Conservation (phyloP, 2,888 invertebrate genomes). For the Uropetala carovei region DNA sequence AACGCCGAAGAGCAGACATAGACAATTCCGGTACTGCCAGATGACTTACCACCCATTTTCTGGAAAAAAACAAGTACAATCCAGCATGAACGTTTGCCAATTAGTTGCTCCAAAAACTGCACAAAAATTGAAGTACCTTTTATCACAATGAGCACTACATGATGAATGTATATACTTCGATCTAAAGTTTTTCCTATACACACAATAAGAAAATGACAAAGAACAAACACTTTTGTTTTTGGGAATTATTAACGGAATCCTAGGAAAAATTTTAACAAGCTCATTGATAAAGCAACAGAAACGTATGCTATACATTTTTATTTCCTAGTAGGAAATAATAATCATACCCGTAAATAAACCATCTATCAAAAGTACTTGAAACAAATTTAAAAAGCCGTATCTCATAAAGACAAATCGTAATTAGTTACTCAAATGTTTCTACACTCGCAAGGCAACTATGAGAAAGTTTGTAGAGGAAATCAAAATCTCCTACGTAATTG, state of each 20-base stretch:
- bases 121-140: not conserved
- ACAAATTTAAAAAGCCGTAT: too few species aligned
- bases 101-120: not conserved
- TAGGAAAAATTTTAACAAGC: not conserved
- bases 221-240: not conserved
- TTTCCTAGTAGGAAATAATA: too few species aligned
- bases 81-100: not conserved
- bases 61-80: not conserved
- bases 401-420: not conserved
- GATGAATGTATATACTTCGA: not conserved
- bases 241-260: not conserved
- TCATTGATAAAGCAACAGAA: not conserved
- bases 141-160: not conserved
- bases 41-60: not conserved
- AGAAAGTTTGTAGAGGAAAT: too few species aligned
- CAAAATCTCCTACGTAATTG: too few species aligned
- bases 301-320: not conserved
- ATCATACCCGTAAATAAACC: too few species aligned
- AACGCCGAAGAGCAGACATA: not conserved
- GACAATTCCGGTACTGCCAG: conserved; percentile 21
- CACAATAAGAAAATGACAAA: not conserved
- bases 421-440: not conserved
- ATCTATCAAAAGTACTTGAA: too few species aligned
- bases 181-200: not conserved
- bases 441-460: not conserved